Evolutionary conservation across 2,888 invertebrate genomes (phyloP).

Genomic region (Drosophila percnosoma): DNA sequence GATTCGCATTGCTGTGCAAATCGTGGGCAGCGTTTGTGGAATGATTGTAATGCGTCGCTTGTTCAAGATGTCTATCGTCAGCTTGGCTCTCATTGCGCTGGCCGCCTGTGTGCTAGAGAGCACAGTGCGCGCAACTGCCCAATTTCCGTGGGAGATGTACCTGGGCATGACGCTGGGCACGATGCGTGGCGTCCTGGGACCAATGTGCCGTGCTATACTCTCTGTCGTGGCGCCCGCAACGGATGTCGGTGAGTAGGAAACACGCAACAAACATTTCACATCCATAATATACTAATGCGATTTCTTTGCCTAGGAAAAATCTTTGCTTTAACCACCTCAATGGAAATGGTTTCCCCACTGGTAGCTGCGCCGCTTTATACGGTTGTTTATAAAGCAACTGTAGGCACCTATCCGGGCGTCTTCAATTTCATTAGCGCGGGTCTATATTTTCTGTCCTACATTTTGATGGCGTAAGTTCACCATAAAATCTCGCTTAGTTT

Average conservation of each 20-base stretch:
- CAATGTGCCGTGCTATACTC: conserved; percentile 84
- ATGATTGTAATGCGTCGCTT: conserved; percentile 86
- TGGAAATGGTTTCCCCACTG: conserved; percentile 88
- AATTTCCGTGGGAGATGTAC: conserved; percentile 82
- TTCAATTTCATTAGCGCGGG: conserved; percentile 87
- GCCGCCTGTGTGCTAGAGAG: conserved; percentile 82
- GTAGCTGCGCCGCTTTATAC: conserved; percentile 88
- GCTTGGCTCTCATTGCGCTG: conserved; percentile 80
- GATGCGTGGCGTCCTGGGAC: conserved; percentile 82
- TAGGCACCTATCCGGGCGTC: conserved; percentile 86
- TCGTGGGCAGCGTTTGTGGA: conserved; percentile 87
- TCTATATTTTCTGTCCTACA: conserved; percentile 85
- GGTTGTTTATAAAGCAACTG: conserved; percentile 86
- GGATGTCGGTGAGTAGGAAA: conserved; percentile 83
- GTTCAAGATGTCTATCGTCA: conserved; percentile 80
- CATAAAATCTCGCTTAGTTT: neutral
- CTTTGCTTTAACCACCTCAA: conserved; percentile 88
- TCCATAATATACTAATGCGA: neutral
- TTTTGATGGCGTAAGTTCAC: conserved; percentile 86
- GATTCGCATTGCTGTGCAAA: conserved; percentile 86
- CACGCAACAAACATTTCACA: no score
- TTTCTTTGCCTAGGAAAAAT: conserved; percentile 86
- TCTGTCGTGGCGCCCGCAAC: conserved; percentile 82
- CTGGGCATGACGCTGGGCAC: conserved; percentile 80
- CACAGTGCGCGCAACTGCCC: conserved; percentile 83